These are phyloP conservation scores for Sebastes iracundus DNA, from an alignment of 2,797 vertebrate species.

Conservation along the genomic window DNA sequence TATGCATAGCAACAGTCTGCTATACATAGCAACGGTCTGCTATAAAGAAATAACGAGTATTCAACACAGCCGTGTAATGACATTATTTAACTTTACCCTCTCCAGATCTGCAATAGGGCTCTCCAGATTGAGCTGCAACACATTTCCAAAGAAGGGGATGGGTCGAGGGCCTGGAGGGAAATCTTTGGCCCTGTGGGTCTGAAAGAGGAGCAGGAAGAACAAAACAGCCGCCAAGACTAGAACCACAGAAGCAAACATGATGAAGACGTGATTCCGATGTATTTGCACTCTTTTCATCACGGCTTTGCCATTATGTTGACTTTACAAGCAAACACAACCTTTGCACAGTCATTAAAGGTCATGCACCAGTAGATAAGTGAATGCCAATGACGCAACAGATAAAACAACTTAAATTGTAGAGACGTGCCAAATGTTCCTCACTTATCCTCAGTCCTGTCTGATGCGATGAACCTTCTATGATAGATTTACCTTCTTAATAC, in stretches of 20 bases:
- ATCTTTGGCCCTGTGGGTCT: constrained; percentile 19
- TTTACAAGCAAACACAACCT: neutral
- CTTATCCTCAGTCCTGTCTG: neutral
- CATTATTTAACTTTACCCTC: constrained; percentile 11
- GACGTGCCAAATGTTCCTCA: neutral
- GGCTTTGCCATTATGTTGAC: neutral
- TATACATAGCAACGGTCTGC: too few species aligned
- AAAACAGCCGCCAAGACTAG: constrained; percentile 14
- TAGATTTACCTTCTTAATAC: neutral
- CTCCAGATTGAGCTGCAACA: constrained; percentile 51
- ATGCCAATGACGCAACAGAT: neutral
- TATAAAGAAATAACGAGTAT: too few species aligned
- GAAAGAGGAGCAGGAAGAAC: constrained; percentile 30
- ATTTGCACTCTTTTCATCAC: neutral
- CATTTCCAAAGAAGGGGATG: constrained; percentile 53
- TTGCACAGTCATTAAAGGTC: neutral
- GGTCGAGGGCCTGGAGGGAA: constrained; percentile 53
- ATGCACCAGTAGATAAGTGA: neutral
- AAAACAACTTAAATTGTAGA: neutral
- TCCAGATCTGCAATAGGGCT: constrained; percentile 25
- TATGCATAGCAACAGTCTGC: too few species aligned
- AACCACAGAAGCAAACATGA: constrained; percentile 45
- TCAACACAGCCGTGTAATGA: too few species aligned
- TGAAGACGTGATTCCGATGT: neutral
- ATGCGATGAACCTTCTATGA: neutral